Base-by-base conservation (phyloP, 2,888 invertebrate species). In the Desoria tigrina region DNA sequence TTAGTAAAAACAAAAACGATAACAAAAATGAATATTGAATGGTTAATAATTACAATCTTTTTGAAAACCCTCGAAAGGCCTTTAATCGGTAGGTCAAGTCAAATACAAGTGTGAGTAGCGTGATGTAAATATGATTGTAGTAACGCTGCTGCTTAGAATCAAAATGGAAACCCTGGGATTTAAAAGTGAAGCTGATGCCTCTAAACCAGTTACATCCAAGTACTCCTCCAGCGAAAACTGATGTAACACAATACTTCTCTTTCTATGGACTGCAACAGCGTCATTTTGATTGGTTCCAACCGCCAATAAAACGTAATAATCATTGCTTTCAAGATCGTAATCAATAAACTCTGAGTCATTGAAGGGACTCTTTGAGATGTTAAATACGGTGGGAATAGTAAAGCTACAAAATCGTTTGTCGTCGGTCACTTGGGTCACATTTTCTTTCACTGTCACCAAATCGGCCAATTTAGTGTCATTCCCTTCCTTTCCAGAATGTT, bases 191-290 rank as follows among this genome's bases (percentile, higher is more conserved):
- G n/a, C n/a, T n/a, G n/a, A n/a, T n/a, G n/a, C n/a, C n/a, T n/a
- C n/a, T n/a, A n/a, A n/a, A n/a, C n/a, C n/a, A n/a, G n/a, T n/a
- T n/a, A n/a, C n/a, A n/a, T n/a, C n/a, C n/a, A n/a, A n/a, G 45
- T 45, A 45, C 18, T 9, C n/a, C 21, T 45, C 21, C 6, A 9
- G 4, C 6, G 18, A 18, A 21, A 45, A 45, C 16, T 9, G n/a
- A 39, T 27, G 1, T 42, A 16, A 24, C 39, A 28, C 23, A 18
- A 53, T 23, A 37, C 7, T 24, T 37, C 55, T 37, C 21, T 54
- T 28, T 42, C 55, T n/a, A 37, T 54, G 23, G 42, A 21, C n/a
- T 55, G 54, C 28, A 54, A 18, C 6, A 55, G 42, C 27, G 18
- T 37, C 24, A 24, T 42, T 16, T 23, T 42, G 24, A 21, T 4